Evolutionary conservation across 2,797 vertebrate species (phyloP).

Genomic region (Neostethus bicornis): DNA sequence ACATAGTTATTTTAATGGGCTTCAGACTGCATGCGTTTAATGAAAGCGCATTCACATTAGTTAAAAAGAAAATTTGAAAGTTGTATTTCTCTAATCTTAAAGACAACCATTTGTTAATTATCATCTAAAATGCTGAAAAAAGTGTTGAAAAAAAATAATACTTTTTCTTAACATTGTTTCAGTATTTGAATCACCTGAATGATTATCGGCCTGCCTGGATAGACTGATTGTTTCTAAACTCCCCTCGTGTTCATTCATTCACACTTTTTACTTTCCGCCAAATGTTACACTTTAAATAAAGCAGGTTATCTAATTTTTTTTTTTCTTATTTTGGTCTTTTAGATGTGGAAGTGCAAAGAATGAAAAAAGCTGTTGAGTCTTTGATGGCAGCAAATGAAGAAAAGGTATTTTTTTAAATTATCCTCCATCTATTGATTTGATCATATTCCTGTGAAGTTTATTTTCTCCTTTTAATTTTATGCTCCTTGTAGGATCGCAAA

Average conservation of each 20-base stretch:
- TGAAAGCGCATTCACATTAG: no score
- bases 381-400: conserved; percentile 97
- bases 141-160: no score
- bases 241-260: conserved; percentile 20
- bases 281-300: not conserved
- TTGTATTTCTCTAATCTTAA: no score
- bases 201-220: conserved; percentile 4
- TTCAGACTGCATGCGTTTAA: no score
- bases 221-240: conserved; percentile 5
- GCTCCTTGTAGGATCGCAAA: conserved; percentile 87
- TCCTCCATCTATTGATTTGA: not conserved
- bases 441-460: rapidly evolving
- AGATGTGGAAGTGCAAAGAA: conserved; percentile 97
- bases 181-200: conserved; percentile 12
- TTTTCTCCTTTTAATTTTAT: not conserved
- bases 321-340: conserved; percentile 31
- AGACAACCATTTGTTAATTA: no score
- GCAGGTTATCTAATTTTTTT: conserved; percentile 11
- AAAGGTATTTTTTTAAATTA: conserved; percentile 83
- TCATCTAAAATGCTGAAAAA: no score
- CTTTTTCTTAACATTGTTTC: conserved; percentile 8
- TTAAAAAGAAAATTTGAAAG: no score
- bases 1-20: no score
- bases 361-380: conserved; percentile 97
- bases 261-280: not conserved